Evolutionary conservation across 2,888 invertebrate genomes (phyloP).

Genomic region (Oxycera nigricornis): DNA sequence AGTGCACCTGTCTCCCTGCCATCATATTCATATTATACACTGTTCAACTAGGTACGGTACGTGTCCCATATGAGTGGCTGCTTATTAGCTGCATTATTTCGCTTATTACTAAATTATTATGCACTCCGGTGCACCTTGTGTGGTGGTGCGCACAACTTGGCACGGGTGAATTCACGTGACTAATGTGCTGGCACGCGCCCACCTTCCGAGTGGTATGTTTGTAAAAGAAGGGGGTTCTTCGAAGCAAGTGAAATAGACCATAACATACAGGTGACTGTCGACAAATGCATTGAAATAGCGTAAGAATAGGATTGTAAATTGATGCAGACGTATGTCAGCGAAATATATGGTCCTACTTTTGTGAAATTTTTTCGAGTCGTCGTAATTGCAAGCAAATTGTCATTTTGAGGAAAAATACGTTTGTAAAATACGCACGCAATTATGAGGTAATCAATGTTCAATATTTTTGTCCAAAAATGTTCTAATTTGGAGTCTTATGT

Average conservation of each 20-base stretch:
- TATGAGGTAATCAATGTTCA: too few species aligned
- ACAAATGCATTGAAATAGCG: neutral
- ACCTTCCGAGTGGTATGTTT: neutral
- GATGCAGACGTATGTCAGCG: too few species aligned
- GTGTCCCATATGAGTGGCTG: neutral
- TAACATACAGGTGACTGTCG: neutral
- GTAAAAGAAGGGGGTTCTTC: neutral
- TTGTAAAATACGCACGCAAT: too few species aligned
- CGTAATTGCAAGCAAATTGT: too few species aligned
- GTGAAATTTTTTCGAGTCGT: neutral
- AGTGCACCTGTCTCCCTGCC: neutral
- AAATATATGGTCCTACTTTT: too few species aligned
- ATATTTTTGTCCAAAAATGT: too few species aligned
- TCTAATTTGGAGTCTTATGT: too few species aligned
- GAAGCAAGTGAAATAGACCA: neutral
- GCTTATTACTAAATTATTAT: neutral
- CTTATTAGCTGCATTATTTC: constrained; percentile 5
- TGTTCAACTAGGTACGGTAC: neutral
- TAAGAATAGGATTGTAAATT: too few species aligned
- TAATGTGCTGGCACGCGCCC: constrained; percentile 22
- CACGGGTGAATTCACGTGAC: constrained; percentile 17
- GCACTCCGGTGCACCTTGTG: constrained; percentile 8
- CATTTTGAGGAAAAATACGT: too few species aligned
- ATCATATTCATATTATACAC: neutral
- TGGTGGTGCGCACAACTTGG: neutral